These are phyloP conservation scores for Phoebastria nigripes DNA, from an alignment of 2,797 vertebrate species.

Conservation along the genomic window DNA sequence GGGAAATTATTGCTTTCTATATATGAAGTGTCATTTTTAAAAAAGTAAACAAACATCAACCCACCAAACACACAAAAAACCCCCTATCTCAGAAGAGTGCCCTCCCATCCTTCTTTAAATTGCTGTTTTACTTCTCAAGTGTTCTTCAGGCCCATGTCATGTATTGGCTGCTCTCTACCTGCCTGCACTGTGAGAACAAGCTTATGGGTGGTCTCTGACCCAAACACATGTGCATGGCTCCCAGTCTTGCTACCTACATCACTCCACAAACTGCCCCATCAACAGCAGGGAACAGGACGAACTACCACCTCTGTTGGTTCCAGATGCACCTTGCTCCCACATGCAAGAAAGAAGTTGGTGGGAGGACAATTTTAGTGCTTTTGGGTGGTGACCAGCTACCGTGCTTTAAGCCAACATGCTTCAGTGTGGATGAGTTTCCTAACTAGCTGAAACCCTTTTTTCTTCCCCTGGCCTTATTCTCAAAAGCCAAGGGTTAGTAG, in stretches of 20 bases:
- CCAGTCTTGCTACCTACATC: not conserved
- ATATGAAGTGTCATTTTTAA: not conserved
- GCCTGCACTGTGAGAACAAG: not conserved
- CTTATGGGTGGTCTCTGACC: not conserved
- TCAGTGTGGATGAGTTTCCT: not conserved
- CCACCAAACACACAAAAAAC: not conserved
- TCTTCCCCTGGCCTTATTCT: not conserved
- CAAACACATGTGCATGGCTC: rapidly evolving
- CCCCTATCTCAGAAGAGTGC: not conserved
- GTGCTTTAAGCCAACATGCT: not conserved
- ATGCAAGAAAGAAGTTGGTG: no score
- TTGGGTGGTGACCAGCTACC: not conserved
- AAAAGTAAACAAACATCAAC: not conserved
- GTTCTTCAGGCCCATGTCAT: not conserved
- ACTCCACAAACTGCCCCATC: rapidly evolving
- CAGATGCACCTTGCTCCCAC: not conserved
- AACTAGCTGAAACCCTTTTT: not conserved
- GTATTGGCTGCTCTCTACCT: not conserved
- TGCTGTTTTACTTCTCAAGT: not conserved
- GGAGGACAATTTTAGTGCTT: not conserved
- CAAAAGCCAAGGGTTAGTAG: not conserved
- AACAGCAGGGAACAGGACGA: not conserved
- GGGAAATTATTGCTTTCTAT: not conserved
- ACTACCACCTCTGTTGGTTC: not conserved
- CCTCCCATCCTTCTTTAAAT: not conserved